Conservation (phyloP, 2,113 vertebrate genomes). For the Vanacampus margaritifer region DNA sequence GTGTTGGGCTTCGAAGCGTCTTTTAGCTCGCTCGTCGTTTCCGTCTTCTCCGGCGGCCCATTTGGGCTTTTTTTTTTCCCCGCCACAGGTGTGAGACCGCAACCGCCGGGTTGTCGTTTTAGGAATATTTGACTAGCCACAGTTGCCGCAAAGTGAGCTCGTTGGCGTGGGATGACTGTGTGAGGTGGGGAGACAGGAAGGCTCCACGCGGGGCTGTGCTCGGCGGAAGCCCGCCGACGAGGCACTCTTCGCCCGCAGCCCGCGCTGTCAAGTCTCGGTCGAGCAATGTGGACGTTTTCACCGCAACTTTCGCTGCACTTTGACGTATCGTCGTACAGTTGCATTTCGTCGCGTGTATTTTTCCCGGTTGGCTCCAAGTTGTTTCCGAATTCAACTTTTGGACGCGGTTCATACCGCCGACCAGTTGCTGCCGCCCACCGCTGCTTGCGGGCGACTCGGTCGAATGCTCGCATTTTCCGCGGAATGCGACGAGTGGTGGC, state of each 20-base stretch:
- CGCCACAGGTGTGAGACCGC: background rate
- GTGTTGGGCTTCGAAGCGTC: slow-evolving; percentile 17
- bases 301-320: background rate
- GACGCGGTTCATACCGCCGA: slow-evolving; percentile 6
- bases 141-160: background rate
- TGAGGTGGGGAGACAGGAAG: background rate
- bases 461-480: slow-evolving; percentile 17
- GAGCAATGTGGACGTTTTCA: slow-evolving; percentile 15
- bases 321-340: fast-evolving
- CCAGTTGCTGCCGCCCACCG: background rate
- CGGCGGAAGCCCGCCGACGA: slow-evolving; percentile 24
- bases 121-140: background rate
- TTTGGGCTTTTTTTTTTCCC: background rate
- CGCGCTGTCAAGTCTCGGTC: slow-evolving; percentile 19
- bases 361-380: background rate
- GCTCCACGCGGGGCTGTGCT: slow-evolving; percentile 5
- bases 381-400: slow-evolving; percentile 38
- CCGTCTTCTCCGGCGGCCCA: background rate
- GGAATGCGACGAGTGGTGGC: fast-evolving
- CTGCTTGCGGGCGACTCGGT: background rate
- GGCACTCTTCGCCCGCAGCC: slow-evolving; percentile 23
- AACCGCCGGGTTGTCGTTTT: background rate
- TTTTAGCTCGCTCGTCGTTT: background rate
- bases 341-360: fast-evolving
- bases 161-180: background rate